Percentiles rank a stretch among this genome's conserved stretches.
Conservation (phyloP, 2,113 vertebrate genomes). For the Nicator chloris region DNA sequence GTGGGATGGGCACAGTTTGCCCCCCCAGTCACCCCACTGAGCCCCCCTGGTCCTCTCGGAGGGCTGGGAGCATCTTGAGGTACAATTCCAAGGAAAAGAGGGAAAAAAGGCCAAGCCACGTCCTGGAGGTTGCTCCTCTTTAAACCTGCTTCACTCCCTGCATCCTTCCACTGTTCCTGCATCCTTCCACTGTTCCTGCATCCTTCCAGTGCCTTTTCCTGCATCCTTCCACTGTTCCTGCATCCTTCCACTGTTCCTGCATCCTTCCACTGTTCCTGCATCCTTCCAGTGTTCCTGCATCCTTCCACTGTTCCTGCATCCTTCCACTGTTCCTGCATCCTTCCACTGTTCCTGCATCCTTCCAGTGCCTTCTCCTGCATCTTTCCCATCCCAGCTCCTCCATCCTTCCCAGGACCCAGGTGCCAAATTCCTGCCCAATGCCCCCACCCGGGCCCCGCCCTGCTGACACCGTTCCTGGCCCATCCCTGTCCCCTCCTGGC, state of each 20-base stretch:
- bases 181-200: fast-evolving
- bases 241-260: not conserved
- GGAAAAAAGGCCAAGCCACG: not conserved
- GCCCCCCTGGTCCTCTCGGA: not conserved
- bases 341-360: not conserved
- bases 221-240: not conserved
- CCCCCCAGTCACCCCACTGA: not conserved
- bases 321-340: not conserved
- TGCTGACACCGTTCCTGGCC: not conserved
- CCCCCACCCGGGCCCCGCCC: not conserved
- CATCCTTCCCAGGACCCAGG: not conserved
- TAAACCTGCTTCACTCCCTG: not conserved
- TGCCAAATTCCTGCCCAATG: no score
- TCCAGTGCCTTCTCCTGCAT: not conserved
- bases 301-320: not conserved
- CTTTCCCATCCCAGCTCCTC: not conserved
- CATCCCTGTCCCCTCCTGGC: not conserved
- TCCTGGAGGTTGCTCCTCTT: not conserved
- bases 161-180: not conserved
- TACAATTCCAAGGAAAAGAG: not conserved
- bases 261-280: not conserved
- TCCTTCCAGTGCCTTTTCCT: not conserved
- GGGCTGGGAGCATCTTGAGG: not conserved
- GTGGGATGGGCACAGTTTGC: not conserved
- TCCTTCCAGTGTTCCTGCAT: not conserved